Conservation (phyloP, 1,140 invertebrate genomes). For the Caligus rogercresseyi region DNA sequence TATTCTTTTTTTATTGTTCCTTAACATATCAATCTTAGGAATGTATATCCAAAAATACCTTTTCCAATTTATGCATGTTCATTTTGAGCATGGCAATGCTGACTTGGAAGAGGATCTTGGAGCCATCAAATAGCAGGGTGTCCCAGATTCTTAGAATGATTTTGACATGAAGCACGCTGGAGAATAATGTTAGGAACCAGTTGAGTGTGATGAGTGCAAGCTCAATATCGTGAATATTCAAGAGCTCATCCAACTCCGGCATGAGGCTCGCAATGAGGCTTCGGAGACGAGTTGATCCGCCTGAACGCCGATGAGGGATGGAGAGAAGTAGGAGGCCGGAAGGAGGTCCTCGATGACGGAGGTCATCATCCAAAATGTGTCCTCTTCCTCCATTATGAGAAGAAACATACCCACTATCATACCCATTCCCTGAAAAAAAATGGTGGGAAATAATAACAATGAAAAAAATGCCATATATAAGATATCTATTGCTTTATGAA, state of each 20-base stretch:
- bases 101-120: conserved; percentile 86
- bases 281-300: conserved; percentile 27
- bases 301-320: conserved; percentile 47
- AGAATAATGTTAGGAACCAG: conserved; percentile 96
- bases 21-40: too few species aligned
- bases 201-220: conserved; percentile 85
- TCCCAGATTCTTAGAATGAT: conserved; percentile 91
- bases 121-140: conserved; percentile 79
- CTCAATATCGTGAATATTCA: conserved; percentile 87
- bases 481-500: too few species aligned
- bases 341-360: conserved; percentile 93
- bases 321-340: conserved; percentile 92
- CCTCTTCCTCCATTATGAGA: conserved; percentile 91
- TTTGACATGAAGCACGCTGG: conserved; percentile 93
- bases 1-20: conserved; percentile 9
- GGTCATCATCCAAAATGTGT: conserved; percentile 97
- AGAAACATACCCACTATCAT: conserved; percentile 89
- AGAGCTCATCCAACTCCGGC: conserved; percentile 66
- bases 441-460: too few species aligned
- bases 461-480: too few species aligned
- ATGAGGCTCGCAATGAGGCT: conserved; percentile 74
- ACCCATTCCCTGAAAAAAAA: conserved; percentile 92
- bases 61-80: conserved; percentile 30
- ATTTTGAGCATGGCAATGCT: conserved; percentile 86
- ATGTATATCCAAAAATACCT: background rate